Percentiles rank a stretch among this genome's conserved stretches.
phyloP scores from a whole-genome alignment of 1,140 invertebrate species.

The Hydropsyche tenuis region DNA sequence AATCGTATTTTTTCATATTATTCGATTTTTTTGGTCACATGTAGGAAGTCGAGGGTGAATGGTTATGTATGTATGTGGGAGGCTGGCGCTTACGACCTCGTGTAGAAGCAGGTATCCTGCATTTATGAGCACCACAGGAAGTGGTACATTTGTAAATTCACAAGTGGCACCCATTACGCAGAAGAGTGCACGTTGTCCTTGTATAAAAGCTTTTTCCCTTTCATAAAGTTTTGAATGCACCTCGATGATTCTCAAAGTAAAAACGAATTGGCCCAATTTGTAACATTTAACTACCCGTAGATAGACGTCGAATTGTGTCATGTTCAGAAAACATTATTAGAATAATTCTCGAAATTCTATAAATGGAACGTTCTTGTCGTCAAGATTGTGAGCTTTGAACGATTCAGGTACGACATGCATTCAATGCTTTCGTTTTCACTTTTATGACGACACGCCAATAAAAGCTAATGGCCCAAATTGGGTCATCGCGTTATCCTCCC shows the following conservation, averaged over 20 bases:
- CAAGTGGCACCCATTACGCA: not conserved
- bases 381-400: not conserved
- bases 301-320: too few relatives aligned
- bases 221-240: too few relatives aligned
- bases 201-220: too few relatives aligned
- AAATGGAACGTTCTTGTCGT: too few relatives aligned
- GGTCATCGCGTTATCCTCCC: not conserved
- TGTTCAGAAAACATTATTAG: too few relatives aligned
- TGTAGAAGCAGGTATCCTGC: not conserved
- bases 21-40: too few relatives aligned
- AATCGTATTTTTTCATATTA: not conserved
- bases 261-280: too few relatives aligned
- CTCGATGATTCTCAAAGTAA: too few relatives aligned
- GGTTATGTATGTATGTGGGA: not conserved
- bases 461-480: conserved; percentile 14
- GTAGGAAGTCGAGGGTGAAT: not conserved
- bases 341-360: too few relatives aligned
- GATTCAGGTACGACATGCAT: not conserved
- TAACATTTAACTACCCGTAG: too few relatives aligned
- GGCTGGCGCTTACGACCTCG: not conserved
- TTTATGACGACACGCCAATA: conserved; percentile 21
- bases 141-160: conserved; percentile 1
- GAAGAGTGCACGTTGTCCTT: not conserved
- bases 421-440: conserved; percentile 13
- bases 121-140: not conserved